These are phyloP conservation scores for Diacarnus erythraeanus DNA, from an alignment of 37 sponge, comb jelly and placozoan species.

Conservation along the genomic window DNA sequence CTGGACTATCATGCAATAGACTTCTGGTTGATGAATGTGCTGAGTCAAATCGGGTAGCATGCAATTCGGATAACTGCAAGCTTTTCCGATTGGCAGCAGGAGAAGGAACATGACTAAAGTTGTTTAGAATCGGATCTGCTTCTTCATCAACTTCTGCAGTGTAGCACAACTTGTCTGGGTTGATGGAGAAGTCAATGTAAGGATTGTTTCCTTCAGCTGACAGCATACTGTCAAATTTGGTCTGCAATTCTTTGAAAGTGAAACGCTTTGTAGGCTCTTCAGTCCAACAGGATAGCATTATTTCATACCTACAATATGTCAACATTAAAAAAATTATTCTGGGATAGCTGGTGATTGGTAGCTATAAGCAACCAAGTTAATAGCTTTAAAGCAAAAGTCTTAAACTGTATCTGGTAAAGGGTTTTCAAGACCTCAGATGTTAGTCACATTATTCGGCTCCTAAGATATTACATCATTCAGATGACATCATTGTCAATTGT, in stretches of 20 bases:
- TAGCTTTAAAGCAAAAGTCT: no score
- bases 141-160: slow-evolving; percentile 1
- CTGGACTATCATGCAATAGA: not conserved
- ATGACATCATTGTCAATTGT: no score
- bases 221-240: slow-evolving; percentile 35
- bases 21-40: not conserved
- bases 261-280: slow-evolving; percentile 35
- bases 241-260: slow-evolving; percentile 34
- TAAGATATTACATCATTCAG: no score
- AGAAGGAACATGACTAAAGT: not conserved
- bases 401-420: no score
- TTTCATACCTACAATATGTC: slow-evolving; percentile 37
- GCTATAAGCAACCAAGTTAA: not conserved
- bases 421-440: no score
- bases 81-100: not conserved
- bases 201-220: not conserved
- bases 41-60: not conserved
- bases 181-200: slow-evolving; percentile 51
- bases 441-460: no score
- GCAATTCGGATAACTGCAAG: not conserved
- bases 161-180: slow-evolving; percentile 42
- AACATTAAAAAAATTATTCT: not conserved
- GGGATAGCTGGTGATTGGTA: not conserved
- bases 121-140: not conserved
- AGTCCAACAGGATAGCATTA: slow-evolving; percentile 66